Conservation (phyloP, 2,888 invertebrate genomes). For the Aradus depressus region DNA sequence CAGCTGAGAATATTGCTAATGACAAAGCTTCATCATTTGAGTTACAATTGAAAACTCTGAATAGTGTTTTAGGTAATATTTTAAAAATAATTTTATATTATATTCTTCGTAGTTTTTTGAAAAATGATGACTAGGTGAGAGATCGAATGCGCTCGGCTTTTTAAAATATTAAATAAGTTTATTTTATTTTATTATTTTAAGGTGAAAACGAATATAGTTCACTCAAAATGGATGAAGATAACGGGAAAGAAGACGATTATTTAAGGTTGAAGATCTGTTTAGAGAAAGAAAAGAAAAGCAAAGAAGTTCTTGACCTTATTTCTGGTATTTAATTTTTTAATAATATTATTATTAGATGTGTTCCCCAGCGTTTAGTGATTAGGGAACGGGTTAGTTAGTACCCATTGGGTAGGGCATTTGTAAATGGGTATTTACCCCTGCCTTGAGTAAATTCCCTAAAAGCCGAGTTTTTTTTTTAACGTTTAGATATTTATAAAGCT, state of each 20-base stretch:
- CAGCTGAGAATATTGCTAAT: constrained; percentile 20
- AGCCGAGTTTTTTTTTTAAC: too few relatives aligned
- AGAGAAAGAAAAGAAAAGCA: constrained; percentile 9
- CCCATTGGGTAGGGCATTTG: too few relatives aligned
- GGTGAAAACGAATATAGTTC: not conserved
- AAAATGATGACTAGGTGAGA: too few relatives aligned
- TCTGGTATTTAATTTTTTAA: constrained; percentile 5
- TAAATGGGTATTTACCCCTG: too few relatives aligned
- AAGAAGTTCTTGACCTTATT: constrained; percentile 14
- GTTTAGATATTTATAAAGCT: too few relatives aligned
- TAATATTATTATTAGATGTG: not conserved
- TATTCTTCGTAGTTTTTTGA: not conserved
- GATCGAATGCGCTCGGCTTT: not conserved
- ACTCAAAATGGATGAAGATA: constrained; percentile 7
- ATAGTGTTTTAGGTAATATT: constrained; percentile 1
- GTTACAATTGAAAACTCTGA: constrained; percentile 12
- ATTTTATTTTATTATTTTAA: not conserved
- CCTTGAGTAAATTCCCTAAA: too few relatives aligned
- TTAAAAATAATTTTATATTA: constrained; percentile 2
- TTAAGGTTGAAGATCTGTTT: not conserved
- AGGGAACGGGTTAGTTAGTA: too few relatives aligned
- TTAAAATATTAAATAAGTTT: not conserved
- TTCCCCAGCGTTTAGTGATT: too few relatives aligned
- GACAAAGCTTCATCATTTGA: constrained; percentile 21
- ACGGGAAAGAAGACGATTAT: constrained; percentile 5